A percentile compares a stretch with the other conserved stretches of the same genome.
These are phyloP conservation scores for Urophycis tenuis DNA, from an alignment of 2,797 vertebrate genomes.

Conservation along the genomic window DNA sequence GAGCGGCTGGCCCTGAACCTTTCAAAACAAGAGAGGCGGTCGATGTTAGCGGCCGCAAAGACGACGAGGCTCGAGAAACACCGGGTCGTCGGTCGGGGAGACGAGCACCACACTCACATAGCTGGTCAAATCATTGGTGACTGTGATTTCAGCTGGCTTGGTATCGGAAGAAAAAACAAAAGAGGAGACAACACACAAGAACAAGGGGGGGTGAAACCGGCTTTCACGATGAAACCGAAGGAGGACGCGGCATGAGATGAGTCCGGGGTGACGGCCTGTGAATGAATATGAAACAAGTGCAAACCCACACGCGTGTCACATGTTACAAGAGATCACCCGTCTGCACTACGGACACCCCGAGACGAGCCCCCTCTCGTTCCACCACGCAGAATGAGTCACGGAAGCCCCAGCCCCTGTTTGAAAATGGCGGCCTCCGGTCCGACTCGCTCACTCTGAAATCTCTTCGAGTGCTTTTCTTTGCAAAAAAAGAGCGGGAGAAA, in stretches of 20 bases:
- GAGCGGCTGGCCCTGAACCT: slow-evolving; percentile 96
- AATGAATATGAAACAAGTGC: slow-evolving; percentile 12
- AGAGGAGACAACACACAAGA: slow-evolving; percentile 10
- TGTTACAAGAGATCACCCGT: neutral
- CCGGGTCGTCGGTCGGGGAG: neutral
- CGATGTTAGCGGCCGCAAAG: neutral
- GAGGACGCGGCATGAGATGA: slow-evolving; percentile 19
- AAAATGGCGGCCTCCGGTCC: neutral
- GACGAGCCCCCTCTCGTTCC: no score
- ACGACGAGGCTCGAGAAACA: neutral
- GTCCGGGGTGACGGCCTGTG: slow-evolving; percentile 16
- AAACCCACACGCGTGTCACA: slow-evolving; percentile 18
- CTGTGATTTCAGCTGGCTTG: slow-evolving; percentile 14
- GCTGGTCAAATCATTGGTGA: neutral
- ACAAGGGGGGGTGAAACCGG: neutral
- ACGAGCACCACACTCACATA: slow-evolving; percentile 9
- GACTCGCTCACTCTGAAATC: slow-evolving; percentile 18
- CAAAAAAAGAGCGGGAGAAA: slow-evolving; percentile 29
- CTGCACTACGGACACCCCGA: neutral
- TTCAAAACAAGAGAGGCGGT: slow-evolving; percentile 21
- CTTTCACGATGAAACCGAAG: slow-evolving; percentile 5
- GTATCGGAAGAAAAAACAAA: slow-evolving; percentile 6
- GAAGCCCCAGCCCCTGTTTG: no score
- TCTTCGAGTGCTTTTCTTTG: slow-evolving; percentile 17
- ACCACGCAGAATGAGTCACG: no score